Evolutionary conservation across 2,113 vertebrate species (phyloP).

Genomic region (Elephantulus edwardii): DNA sequence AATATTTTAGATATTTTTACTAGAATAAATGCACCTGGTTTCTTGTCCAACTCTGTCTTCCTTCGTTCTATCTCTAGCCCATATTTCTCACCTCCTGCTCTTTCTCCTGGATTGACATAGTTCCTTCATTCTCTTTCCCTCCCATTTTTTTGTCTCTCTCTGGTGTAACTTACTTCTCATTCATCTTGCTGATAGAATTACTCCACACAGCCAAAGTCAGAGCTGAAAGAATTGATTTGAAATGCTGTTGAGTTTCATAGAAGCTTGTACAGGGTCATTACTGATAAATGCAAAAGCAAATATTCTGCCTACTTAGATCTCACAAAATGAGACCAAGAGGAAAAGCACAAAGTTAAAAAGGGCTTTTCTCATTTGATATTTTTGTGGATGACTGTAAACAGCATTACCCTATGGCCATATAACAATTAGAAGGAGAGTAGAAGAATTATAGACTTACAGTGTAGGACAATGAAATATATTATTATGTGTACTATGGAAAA

Average conservation of each 20-base stretch:
- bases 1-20: not conserved
- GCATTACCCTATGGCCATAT: not conserved
- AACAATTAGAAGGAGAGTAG: slow-evolving; percentile 14
- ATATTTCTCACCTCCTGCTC: not conserved
- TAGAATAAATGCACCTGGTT: not conserved
- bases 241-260: not conserved
- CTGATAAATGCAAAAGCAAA: slow-evolving; percentile 4
- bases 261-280: not conserved
- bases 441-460: not conserved
- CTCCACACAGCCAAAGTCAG: not conserved
- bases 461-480: not conserved
- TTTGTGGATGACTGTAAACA: not conserved
- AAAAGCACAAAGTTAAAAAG: not conserved
- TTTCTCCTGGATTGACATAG: not conserved
- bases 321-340: slow-evolving; percentile 27
- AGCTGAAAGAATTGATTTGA: slow-evolving; percentile 22
- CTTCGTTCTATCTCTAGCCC: not conserved
- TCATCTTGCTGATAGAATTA: slow-evolving; percentile 38
- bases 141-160: not conserved
- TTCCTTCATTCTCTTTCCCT: not conserved
- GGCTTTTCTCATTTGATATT: slow-evolving; percentile 8
- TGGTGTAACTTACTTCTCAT: slow-evolving; percentile 31
- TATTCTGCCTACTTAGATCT: not conserved
- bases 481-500: not conserved
- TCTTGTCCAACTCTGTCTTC: not conserved